A percentile compares a stretch with the other conserved stretches of the same genome.
phyloP scores from a whole-genome alignment of 2,113 vertebrate genomes.

The Suncus etruscus region DNA sequence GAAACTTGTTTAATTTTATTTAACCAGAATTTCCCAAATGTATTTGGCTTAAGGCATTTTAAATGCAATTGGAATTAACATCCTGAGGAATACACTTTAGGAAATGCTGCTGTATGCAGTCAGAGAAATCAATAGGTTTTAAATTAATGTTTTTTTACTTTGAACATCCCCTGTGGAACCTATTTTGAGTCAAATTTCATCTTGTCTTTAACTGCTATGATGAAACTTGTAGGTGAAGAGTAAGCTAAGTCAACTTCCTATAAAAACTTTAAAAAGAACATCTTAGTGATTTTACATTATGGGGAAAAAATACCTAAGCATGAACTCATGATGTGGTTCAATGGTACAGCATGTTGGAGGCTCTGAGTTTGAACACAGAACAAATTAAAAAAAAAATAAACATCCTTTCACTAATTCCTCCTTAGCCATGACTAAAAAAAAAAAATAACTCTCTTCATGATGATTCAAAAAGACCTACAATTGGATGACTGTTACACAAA shows the following conservation, averaged over 20 bases:
- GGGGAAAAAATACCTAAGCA: no score
- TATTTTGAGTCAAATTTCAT: background rate
- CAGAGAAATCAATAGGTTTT: background rate
- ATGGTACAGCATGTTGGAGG: no score
- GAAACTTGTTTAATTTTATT: background rate
- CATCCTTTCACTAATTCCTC: background rate
- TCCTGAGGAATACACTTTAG: background rate
- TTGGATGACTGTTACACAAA: background rate
- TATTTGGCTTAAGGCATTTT: background rate
- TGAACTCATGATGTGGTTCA: no score
- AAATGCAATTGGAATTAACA: background rate
- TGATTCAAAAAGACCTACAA: background rate
- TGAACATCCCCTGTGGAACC: background rate
- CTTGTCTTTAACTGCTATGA: no score
- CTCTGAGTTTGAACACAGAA: no score
- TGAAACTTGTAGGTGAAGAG: no score
- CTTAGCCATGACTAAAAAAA: background rate
- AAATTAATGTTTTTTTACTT: background rate
- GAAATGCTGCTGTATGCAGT: background rate
- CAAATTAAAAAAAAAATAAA: background rate
- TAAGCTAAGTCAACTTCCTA: no score
- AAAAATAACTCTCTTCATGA: background rate
- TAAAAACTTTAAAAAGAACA: no score
- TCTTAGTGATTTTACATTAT: no score
- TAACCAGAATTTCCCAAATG: background rate